Evolutionary conservation across 2,113 vertebrate genomes (phyloP).

Genomic region (Cottus gobio): DNA sequence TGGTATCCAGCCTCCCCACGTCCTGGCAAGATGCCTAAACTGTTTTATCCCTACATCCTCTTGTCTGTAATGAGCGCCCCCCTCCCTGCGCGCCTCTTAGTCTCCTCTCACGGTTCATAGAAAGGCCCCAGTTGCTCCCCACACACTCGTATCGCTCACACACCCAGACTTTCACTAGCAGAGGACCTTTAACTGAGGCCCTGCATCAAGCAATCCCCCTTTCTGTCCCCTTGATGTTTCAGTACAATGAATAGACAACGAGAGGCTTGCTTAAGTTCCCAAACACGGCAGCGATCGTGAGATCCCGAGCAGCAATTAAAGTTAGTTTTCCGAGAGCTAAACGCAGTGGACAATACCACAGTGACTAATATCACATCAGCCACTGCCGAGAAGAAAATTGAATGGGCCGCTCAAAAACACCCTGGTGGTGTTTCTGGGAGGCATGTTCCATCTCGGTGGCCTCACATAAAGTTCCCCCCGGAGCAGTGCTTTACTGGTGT

Average conservation of each 20-base stretch:
- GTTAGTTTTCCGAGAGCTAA: slow-evolving; percentile 9
- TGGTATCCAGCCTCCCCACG: slow-evolving; percentile 43
- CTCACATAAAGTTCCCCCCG: not conserved
- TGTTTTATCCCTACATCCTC: slow-evolving; percentile 56
- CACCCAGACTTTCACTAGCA: slow-evolving; percentile 63
- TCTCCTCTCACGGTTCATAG: slow-evolving; percentile 45
- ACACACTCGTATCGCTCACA: slow-evolving; percentile 39
- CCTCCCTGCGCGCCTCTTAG: slow-evolving; percentile 1
- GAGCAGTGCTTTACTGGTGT: not conserved
- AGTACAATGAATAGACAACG: slow-evolving; percentile 56
- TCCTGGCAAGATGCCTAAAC: slow-evolving; percentile 65
- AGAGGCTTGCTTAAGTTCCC: slow-evolving; percentile 33
- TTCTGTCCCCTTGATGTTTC: slow-evolving; percentile 47
- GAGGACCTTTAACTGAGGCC: slow-evolving; percentile 57
- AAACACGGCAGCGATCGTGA: not conserved
- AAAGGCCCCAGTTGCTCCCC: slow-evolving; percentile 42
- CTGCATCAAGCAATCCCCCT: slow-evolving; percentile 58
- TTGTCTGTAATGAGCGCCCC: slow-evolving; percentile 51
- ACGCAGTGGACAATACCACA: not conserved
- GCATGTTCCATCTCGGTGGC: not conserved
- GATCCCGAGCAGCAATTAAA: slow-evolving; percentile 45
- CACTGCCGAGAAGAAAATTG: slow-evolving; percentile 5
- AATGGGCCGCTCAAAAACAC: slow-evolving; percentile 21
- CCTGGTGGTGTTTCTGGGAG: slow-evolving; percentile 23
- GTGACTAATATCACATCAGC: slow-evolving; percentile 4